Conservation (phyloP, 2,797 vertebrate species). For the Pantherophis vulpinus region DNA sequence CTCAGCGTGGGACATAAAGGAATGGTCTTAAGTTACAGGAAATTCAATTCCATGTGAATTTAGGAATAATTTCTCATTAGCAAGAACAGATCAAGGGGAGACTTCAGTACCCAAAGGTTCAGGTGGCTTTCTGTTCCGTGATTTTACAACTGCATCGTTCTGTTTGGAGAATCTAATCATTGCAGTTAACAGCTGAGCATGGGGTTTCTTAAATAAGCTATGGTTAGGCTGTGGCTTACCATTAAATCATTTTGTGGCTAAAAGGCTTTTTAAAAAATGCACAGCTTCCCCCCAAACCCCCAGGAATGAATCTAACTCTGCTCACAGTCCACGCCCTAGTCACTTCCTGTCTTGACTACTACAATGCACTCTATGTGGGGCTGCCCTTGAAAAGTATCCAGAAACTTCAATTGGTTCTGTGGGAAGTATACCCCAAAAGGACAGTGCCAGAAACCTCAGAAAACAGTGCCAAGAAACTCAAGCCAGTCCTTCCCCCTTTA, state of each 20-base stretch:
- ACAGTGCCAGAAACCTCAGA: no score
- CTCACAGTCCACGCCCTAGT: background rate
- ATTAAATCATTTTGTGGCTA: background rate
- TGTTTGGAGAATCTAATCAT: background rate
- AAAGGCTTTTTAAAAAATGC: background rate
- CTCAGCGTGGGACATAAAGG: background rate
- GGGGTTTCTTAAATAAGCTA: background rate
- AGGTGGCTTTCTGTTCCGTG: background rate
- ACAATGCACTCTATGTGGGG: background rate
- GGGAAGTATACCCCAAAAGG: no score
- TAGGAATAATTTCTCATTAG: background rate
- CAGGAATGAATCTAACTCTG: background rate
- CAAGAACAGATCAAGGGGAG: background rate
- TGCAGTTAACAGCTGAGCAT: background rate
- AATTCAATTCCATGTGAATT: background rate
- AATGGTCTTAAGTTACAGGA: background rate
- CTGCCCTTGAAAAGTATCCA: background rate
- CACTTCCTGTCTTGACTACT: background rate
- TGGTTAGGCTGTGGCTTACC: background rate
- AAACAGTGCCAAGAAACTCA: no score
- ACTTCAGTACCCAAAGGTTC: background rate
- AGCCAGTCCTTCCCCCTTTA: no score
- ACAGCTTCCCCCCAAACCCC: background rate
- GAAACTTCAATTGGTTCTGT: background rate
- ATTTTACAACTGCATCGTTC: background rate